Base-by-base conservation (phyloP, 1,140 invertebrate genomes). In the Pogonus chalceus region DNA sequence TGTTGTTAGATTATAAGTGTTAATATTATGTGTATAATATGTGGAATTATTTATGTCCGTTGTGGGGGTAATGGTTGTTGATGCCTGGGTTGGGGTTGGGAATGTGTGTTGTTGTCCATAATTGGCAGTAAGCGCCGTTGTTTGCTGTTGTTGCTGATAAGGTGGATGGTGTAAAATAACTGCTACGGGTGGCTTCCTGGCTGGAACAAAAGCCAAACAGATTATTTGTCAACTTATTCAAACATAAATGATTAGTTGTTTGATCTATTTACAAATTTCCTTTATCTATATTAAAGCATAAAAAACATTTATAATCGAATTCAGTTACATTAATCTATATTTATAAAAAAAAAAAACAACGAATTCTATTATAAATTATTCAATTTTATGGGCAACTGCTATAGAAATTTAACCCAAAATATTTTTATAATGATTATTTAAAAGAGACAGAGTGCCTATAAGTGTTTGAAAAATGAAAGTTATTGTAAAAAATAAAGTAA, bases 161-260 rank as follows among this genome's bases (percentile, higher is more conserved):
- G 18, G 14, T 46, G 23, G 10, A 43, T 23, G n/a, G 43, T 39
- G n/a, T 20, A 24, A 14, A 18, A 51, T 10, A 1, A 56, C 56
- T 58, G 59, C 56, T 64, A 65, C 60, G 55, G 58, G 60, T 57
- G 62, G 56, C 64, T 67, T 65, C 64, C 65, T 67, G 60, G 62
- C 65, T 67, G 60, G 60, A 67, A 67, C 64, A 65, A 67, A 64
- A 51, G 47, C 22, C 47, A 49, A 49, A 49, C 20, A 22, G 47
- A 22, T 49, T 49, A 22, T 23, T 49, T 49, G 47, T 49, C 47
- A 23, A 22, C 20, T 22, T 9, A 12, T 49, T 10, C 22, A 12
- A 4, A 7, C 7, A 46, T 7, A 9, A 46, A 7, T 18, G 39
- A n/a, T 18, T 3, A 3, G 12, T 18, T 46, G 39, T 46, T n/a